A percentile compares a stretch with the other conserved stretches of the same genome.
Conservation (phyloP, 2,797 vertebrate species). For the Tokudaia tokunoshimensis region DNA sequence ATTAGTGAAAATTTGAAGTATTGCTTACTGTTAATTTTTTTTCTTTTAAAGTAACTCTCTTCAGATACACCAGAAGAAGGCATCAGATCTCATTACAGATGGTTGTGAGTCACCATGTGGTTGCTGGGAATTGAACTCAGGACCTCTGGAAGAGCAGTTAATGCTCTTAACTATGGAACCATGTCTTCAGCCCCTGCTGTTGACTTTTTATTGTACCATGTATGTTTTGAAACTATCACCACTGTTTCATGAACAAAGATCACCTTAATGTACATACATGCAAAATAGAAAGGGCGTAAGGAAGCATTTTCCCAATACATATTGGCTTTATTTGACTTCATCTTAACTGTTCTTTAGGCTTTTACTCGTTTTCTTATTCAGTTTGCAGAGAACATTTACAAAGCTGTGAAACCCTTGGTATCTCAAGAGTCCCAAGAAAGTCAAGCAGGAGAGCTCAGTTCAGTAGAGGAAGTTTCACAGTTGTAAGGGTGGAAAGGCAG, state of each 20-base stretch:
- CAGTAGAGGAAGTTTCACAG: neutral
- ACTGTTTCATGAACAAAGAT: constrained; percentile 39
- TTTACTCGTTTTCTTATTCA: constrained; percentile 36
- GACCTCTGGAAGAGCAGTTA: neutral
- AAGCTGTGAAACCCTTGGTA: neutral
- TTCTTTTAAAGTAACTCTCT: neutral
- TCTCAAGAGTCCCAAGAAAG: neutral
- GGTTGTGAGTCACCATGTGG: neutral
- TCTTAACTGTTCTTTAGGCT: neutral
- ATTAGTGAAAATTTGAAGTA: constrained; percentile 15
- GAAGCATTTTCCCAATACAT: neutral
- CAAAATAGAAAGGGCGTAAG: constrained; percentile 34
- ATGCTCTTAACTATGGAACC: neutral
- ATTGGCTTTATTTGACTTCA: constrained; percentile 39
- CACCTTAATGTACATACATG: neutral
- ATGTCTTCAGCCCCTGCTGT: neutral
- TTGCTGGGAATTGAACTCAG: neutral
- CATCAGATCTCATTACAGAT: neutral
- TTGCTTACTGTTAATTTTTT: neutral
- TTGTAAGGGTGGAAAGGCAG: neutral
- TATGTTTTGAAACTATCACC: constrained; percentile 3
- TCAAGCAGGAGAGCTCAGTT: neutral
- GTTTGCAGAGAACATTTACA: constrained; percentile 1
- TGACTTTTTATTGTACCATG: constrained; percentile 17
- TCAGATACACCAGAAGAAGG: neutral